Percentiles rank a stretch among this genome's conserved stretches.
Conservation (phyloP, 1,140 invertebrate species). For the Drosophila sechellia region DNA sequence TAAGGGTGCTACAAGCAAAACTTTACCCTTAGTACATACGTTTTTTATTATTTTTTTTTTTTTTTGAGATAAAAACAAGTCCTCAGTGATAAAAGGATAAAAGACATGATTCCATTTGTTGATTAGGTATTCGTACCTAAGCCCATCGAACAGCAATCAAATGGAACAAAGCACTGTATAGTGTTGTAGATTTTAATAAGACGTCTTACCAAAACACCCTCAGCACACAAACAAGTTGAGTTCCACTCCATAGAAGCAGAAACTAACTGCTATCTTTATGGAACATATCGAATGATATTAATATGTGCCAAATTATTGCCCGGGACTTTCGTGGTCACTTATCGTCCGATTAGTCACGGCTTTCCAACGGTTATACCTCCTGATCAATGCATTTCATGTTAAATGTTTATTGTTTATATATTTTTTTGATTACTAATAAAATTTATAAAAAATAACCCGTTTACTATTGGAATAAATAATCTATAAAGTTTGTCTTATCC, state of each 20-base stretch:
- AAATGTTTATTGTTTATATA: background rate
- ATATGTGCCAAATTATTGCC: background rate
- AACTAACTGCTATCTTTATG: background rate
- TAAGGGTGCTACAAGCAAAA: background rate
- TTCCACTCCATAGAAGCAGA: background rate
- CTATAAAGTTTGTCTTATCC: background rate
- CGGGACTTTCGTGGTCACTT: background rate
- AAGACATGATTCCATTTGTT: background rate
- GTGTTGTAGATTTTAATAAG: background rate
- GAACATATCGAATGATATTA: background rate
- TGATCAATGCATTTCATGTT: background rate
- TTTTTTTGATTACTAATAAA: background rate
- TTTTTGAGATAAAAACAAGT: background rate
- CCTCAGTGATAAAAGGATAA: slow-evolving; percentile 1
- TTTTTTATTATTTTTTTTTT: background rate
- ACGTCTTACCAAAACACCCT: background rate
- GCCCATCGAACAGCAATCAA: too few species aligned
- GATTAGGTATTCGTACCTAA: too few species aligned
- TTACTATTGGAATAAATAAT: background rate
- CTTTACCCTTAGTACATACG: background rate
- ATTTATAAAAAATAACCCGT: background rate
- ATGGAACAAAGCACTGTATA: too few species aligned
- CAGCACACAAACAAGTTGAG: too few species aligned
- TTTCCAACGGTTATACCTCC: background rate
- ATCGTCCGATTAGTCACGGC: slow-evolving; percentile 15